A percentile compares a stretch with the other conserved stretches of the same genome.
These are phyloP conservation scores for Passer montanus DNA, from an alignment of 2,113 vertebrate species.

Conservation along the genomic window DNA sequence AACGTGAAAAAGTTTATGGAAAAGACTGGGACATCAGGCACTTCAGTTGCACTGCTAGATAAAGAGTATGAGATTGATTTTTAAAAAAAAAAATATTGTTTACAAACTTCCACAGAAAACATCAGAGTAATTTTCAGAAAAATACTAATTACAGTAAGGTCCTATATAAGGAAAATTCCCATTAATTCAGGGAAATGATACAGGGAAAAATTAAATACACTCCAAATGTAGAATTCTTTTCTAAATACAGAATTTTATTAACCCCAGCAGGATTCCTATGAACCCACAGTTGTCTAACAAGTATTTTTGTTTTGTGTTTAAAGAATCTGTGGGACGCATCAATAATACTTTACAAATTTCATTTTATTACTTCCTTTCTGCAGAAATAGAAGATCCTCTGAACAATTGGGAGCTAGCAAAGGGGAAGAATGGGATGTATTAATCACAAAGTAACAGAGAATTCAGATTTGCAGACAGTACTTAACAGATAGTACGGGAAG, in stretches of 20 bases:
- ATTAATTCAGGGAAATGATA: background rate
- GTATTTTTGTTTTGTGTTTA: background rate
- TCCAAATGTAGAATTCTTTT: background rate
- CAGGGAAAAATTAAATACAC: background rate
- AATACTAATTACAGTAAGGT: background rate
- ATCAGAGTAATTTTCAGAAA: background rate
- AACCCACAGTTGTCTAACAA: background rate
- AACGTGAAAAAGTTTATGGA: background rate
- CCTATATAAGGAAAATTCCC: background rate
- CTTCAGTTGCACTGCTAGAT: background rate
- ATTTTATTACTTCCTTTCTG: background rate
- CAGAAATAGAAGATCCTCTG: background rate
- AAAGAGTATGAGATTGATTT: background rate
- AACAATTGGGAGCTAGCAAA: rapidly evolving
- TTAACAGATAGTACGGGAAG: background rate
- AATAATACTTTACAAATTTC: background rate
- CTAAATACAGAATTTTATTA: background rate
- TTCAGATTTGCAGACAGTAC: background rate
- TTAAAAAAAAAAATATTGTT: background rate
- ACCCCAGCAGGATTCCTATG: background rate
- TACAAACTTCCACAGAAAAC: background rate
- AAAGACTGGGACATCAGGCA: background rate
- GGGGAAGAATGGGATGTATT: background rate
- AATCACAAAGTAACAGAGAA: background rate
- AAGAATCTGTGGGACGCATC: background rate